phyloP scores from a whole-genome alignment of 1,140 invertebrate species.

The Aphaenogaster ashmeadi region DNA sequence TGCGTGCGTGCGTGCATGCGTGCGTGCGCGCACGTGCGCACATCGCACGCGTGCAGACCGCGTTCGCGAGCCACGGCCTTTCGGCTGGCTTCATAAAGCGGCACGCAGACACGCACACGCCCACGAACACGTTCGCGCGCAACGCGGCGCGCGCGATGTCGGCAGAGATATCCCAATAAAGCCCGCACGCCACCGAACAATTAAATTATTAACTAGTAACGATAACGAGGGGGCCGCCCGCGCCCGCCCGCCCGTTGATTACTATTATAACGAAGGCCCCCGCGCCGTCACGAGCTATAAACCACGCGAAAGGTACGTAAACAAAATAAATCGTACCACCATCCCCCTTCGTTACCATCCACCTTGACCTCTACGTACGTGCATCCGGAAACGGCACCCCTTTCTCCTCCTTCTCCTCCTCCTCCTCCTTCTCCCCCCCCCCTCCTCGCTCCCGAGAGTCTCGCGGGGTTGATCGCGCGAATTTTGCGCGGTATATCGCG shows the following conservation, averaged over 20 bases:
- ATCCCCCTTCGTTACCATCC: neutral
- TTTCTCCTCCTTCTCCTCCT: no score
- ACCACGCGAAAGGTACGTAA: slow-evolving; percentile 43
- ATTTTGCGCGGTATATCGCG: slow-evolving; percentile 6
- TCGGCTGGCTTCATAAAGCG: slow-evolving; percentile 38
- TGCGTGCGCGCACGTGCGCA: neutral
- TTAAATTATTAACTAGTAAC: slow-evolving; percentile 87
- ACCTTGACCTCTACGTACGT: slow-evolving; percentile 19
- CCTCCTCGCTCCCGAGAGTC: neutral
- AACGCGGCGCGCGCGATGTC: slow-evolving; percentile 76
- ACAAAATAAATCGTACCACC: slow-evolving; percentile 55
- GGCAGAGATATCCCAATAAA: slow-evolving; percentile 85
- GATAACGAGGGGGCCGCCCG: slow-evolving; percentile 82
- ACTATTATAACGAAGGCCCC: slow-evolving; percentile 83
- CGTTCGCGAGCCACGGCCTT: slow-evolving; percentile 29
- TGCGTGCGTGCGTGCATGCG: no score
- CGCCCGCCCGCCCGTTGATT: slow-evolving; percentile 79
- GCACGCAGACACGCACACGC: neutral
- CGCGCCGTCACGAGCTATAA: slow-evolving; percentile 47
- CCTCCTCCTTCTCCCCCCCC: no score
- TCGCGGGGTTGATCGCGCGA: neutral
- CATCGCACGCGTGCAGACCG: slow-evolving; percentile 29
- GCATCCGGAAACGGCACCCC: slow-evolving; percentile 35
- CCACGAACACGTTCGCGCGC: neutral
- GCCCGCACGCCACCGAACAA: slow-evolving; percentile 85